Conservation (phyloP, 2,888 invertebrate genomes). For the Zele albiditarsus region DNA sequence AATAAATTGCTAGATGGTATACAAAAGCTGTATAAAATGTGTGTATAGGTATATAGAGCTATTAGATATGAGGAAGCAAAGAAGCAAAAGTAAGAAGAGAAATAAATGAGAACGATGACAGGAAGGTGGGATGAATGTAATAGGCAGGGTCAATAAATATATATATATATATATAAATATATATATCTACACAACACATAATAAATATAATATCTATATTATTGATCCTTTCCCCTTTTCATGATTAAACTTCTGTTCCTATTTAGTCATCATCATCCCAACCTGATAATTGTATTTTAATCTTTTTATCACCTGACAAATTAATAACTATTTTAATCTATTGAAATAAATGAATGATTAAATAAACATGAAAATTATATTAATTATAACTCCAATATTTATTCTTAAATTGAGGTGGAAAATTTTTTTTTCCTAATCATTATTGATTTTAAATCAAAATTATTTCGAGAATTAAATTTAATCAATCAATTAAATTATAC, state of each 20-base stretch:
- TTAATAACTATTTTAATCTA: background rate
- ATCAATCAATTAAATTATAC: no score
- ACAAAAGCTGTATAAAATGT: background rate
- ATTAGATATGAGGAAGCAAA: conserved; percentile 1
- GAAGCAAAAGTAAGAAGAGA: conserved; percentile 9
- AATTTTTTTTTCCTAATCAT: no score
- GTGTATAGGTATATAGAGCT: background rate
- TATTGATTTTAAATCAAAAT: no score
- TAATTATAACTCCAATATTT: no score
- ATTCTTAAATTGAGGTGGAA: no score
- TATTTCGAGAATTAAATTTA: no score
- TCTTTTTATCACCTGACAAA: conserved; percentile 1
- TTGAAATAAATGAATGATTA: background rate
- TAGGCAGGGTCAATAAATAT: conserved; percentile 8
- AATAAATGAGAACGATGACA: conserved; percentile 29
- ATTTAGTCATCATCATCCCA: background rate
- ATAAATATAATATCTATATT: conserved; percentile 41
- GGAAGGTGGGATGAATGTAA: conserved; percentile 24
- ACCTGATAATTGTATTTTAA: background rate
- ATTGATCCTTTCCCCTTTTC: conserved; percentile 35
- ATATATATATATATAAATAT: background rate
- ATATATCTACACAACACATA: background rate
- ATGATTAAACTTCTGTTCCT: conserved; percentile 16
- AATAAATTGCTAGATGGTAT: conserved; percentile 6
- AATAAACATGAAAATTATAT: background rate